phyloP scores from a whole-genome alignment of 2,888 invertebrate species.

The Lamellibrachia columna region DNA sequence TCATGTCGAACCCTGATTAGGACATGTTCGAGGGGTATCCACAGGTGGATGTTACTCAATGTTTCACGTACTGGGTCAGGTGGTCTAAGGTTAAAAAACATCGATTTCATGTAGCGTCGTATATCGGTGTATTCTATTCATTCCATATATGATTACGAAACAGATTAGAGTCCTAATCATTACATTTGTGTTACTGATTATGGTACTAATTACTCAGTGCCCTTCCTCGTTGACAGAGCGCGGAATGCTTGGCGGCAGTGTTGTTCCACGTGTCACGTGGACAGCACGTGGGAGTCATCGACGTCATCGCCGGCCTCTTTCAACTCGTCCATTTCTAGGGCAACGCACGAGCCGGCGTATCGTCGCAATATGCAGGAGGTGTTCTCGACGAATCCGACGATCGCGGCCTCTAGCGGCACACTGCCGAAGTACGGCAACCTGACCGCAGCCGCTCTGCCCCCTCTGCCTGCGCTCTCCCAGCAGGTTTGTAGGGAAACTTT shows the following conservation, averaged over 20 bases:
- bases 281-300: not conserved
- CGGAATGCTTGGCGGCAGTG: not conserved
- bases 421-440: constrained; percentile 12
- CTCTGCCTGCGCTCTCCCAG: not conserved
- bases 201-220: not conserved
- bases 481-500: not conserved
- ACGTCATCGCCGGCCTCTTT: constrained; percentile 12
- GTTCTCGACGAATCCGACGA: constrained; percentile 1
- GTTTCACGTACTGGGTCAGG: not conserved
- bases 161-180: not conserved
- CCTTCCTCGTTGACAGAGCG: not conserved
- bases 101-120: too few relatives aligned
- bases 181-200: too few relatives aligned
- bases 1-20: too few relatives aligned
- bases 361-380: not conserved
- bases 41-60: not conserved
- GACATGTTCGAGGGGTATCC: not conserved
- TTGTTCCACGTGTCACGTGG: not conserved
- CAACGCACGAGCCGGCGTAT: not conserved
- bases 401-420: not conserved
- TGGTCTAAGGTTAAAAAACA: too few relatives aligned
- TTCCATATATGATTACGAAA: not conserved
- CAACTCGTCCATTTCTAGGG: constrained; percentile 1
- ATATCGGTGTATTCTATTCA: not conserved
- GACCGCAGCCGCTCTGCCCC: not conserved